Base-by-base conservation (phyloP, 2,888 invertebrate genomes). In the Latrodectus elegans region DNA sequence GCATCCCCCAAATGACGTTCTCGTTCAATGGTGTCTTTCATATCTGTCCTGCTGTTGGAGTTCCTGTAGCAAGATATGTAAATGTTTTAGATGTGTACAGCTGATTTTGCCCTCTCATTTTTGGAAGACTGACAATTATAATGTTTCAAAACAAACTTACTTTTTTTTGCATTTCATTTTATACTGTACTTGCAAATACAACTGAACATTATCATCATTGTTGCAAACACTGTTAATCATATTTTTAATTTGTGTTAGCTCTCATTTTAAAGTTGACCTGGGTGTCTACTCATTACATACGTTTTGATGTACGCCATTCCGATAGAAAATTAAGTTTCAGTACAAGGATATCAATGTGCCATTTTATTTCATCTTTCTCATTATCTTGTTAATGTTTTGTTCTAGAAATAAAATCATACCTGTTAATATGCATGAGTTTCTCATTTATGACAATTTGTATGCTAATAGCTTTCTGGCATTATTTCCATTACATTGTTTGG, bases 41-140 rank as follows among this genome's bases (percentile, higher is more conserved):
- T 84, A 81, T 88, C 84, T 88, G 88, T 88, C 84, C 79, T 88
- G 84, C 86, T 87, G 86, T 87, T 73, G 86, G 87, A 83, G 87
- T 88, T 88, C 87, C 87, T 83, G 79, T 88, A 88, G 87, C 74
- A 78, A 82, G 87, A 70, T 85, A 75, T 82, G 67, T 87, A 77
- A 73, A 83, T 88, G 82, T 88, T 67, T 83, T 88, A 83, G 87
- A 78, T 88, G 64, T 88, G 82, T 88, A 88, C 87, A 88, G 83
- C 87, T 88, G 87, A 82, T 78, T 82, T 83, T 88, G 87, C 82
- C 81, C 68, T 75, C 78, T 80, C 86, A 75, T 87, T 84, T 82
- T 87, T 60, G n/a, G 73, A 81, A 68, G 80, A 86, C 80, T 86
- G 85, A 80, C 64, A 76, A 86, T 75, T 76, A 70, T 71, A 65